Base-by-base conservation (phyloP, 2,113 vertebrate species). In the Dipodomys spectabilis region DNA sequence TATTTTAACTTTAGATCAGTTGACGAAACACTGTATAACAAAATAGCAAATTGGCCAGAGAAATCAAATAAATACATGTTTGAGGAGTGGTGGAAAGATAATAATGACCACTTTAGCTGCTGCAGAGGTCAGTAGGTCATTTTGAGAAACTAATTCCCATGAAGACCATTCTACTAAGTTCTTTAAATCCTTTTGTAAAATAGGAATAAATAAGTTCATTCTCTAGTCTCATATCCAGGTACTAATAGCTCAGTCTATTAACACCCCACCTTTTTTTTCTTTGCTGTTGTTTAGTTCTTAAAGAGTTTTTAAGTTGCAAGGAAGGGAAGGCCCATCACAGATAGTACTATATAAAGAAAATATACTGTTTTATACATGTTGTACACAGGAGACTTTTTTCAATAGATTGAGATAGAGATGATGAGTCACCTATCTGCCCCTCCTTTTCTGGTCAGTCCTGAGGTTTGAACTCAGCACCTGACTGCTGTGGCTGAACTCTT, bases 71-170 rank as follows among this genome's bases (percentile, higher is more conserved):
- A 78, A n/a, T 62, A 7, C 5, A 62, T 23, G 18, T 75, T 91
- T 74, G 53, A 93, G 79, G 69, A 93, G 83, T 49, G 12, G 45
- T 20, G n/a, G 13, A 35, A 91, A 89, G 67, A 32, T 28, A 65
- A 1, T 13, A 25, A 16, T 16, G 49, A 64, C 25, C 11, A 12
- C 62, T 72, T 44, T 53, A 39, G 27, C 15, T 57, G 2, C 20
- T 62, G n/a, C 45, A 32, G 53, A 27, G n/a, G 57, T 23, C 19
- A 68, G 3, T 28, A 53, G n/a, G 27, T 39, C 44, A 19, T 67
- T 7, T 45, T 18, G 44, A 35, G 19, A 62, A 71, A 53, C 25
- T 65, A 57, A n/a, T 27, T 72, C 19, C 30, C 74, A 0, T 12
- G 9, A 20, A 45, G 18, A 7, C 53, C 71, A 8, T 39, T 71